Conservation (phyloP, 2,113 vertebrate genomes). For the Festucalex cinctus region DNA sequence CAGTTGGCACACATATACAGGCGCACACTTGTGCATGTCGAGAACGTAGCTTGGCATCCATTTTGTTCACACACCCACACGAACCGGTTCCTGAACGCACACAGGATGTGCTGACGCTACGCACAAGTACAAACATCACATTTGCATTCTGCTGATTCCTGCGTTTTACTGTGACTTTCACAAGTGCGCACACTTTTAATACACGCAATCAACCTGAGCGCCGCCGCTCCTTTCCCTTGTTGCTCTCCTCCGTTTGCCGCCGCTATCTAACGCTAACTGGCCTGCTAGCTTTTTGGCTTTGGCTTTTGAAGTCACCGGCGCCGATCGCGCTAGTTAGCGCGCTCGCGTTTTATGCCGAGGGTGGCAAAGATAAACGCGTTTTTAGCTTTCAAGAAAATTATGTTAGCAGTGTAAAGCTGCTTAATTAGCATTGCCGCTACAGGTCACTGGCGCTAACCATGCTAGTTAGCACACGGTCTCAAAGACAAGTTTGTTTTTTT, state of each 20-base stretch:
- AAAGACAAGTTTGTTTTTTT: too few species aligned
- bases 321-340: too few species aligned
- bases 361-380: neutral
- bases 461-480: neutral
- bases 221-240: neutral
- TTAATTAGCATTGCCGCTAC: neutral
- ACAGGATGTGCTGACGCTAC: constrained; percentile 1
- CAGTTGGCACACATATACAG: neutral
- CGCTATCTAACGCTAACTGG: neutral
- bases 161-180: neutral
- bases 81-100: neutral
- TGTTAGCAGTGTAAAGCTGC: neutral
- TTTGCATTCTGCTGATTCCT: constrained; percentile 12
- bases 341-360: neutral
- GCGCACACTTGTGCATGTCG: neutral
- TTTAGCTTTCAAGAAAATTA: neutral
- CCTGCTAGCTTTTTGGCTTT: neutral
- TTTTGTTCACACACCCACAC: neutral
- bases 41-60: neutral
- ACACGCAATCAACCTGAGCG: neutral
- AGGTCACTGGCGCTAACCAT: neutral
- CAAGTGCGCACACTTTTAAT: neutral
- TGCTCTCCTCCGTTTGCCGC: neutral
- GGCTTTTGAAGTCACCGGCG: too few species aligned
- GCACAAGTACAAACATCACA: neutral